phyloP scores from a whole-genome alignment of 2,888 invertebrate species.

The Philaethria dido region DNA sequence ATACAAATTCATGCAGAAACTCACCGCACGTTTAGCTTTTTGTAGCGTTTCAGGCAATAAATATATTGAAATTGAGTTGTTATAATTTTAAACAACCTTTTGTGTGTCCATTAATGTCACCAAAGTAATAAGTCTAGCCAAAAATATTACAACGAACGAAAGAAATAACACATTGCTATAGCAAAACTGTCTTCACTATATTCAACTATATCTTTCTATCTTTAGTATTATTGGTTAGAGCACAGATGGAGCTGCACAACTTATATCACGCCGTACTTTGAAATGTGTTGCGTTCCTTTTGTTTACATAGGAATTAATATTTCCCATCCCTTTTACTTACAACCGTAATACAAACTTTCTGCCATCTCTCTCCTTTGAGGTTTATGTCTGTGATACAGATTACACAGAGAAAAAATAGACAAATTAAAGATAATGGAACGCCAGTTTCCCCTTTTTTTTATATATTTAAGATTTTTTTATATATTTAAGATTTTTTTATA shows the following conservation, averaged over 20 bases:
- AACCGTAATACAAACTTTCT: slow-evolving; percentile 14
- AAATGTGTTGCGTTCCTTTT: slow-evolving; percentile 41
- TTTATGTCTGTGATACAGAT: background rate
- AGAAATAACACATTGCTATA: slow-evolving; percentile 67
- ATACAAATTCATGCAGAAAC: slow-evolving; percentile 68
- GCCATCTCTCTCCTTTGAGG: slow-evolving; percentile 38
- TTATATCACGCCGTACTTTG: slow-evolving; percentile 33
- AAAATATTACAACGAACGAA: slow-evolving; percentile 62
- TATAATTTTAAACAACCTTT: slow-evolving; percentile 39
- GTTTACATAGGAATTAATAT: slow-evolving; percentile 4
- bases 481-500: too few relatives aligned
- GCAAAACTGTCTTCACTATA: slow-evolving; percentile 51
- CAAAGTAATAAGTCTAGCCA: slow-evolving; percentile 46
- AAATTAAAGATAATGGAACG: background rate
- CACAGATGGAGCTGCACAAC: slow-evolving; percentile 45
- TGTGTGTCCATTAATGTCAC: slow-evolving; percentile 47
- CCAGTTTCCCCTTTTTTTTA: background rate
- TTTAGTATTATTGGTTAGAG: slow-evolving; percentile 47
- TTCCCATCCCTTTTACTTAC: slow-evolving; percentile 22
- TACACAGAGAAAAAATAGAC: background rate
- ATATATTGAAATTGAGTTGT: slow-evolving; percentile 21
- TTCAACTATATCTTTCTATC: slow-evolving; percentile 43
- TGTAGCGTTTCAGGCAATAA: slow-evolving; percentile 29
- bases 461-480: too few relatives aligned
- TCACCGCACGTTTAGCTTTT: slow-evolving; percentile 62